phyloP scores from a whole-genome alignment of 1,140 invertebrate species.

The Sogatella furcifera region DNA sequence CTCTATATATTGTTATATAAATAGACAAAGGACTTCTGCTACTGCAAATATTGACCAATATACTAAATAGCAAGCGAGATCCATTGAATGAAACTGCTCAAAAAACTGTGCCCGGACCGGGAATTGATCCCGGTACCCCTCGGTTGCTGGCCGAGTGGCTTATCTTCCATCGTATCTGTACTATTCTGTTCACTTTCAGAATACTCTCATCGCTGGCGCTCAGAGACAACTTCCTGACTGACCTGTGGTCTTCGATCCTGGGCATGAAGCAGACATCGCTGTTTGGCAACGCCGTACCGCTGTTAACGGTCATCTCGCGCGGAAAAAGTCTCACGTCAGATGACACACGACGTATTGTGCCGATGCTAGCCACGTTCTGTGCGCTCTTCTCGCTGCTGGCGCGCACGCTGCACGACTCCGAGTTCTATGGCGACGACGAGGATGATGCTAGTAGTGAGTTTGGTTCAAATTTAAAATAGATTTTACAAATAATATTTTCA shows the following conservation, averaged over 20 bases:
- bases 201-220: constrained; percentile 78
- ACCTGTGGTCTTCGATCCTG: constrained; percentile 57
- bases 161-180: too few relatives aligned
- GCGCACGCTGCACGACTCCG: constrained; percentile 77
- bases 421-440: constrained; percentile 48
- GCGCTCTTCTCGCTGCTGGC: constrained; percentile 71
- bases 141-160: too few relatives aligned
- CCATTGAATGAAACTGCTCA: too few relatives aligned
- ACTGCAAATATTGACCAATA: too few relatives aligned
- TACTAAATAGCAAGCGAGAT: too few relatives aligned
- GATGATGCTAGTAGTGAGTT: constrained; percentile 5
- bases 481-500: too few relatives aligned
- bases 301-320: constrained; percentile 58
- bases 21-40: too few relatives aligned
- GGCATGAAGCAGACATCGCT: constrained; percentile 42
- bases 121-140: too few relatives aligned
- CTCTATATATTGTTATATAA: too few relatives aligned
- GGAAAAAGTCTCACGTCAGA: constrained; percentile 49
- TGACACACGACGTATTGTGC: constrained; percentile 64
- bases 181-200: constrained; percentile 36
- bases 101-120: too few relatives aligned
- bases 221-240: constrained; percentile 67
- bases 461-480: too few relatives aligned
- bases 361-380: constrained; percentile 73
- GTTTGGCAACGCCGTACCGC: constrained; percentile 48